Evolutionary conservation across 2,797 vertebrate species (phyloP).

Genomic region (Fistularia tabacaria): DNA sequence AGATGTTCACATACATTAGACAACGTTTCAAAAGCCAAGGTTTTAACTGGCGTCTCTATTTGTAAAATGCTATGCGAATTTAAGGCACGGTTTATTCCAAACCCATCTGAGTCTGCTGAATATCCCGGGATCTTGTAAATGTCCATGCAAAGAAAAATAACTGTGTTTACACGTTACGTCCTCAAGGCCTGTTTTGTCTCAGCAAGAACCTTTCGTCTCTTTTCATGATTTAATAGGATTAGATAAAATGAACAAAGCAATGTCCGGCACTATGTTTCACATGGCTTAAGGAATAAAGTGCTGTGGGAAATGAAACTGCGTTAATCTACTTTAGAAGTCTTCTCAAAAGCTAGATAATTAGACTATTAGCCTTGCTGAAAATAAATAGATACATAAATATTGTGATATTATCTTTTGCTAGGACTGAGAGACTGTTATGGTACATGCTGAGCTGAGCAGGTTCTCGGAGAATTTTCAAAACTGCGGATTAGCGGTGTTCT

Average conservation of each 20-base stretch:
- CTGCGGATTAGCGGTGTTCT: no score
- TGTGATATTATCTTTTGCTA: no score
- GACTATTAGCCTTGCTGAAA: no score
- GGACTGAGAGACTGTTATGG: no score
- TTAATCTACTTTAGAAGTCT: no score
- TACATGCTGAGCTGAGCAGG: no score
- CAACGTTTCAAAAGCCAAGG: conserved; percentile 13
- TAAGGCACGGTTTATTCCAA: conserved; percentile 40
- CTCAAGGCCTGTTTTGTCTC: conserved; percentile 26
- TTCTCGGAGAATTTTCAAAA: no score
- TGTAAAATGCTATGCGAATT: conserved; percentile 27
- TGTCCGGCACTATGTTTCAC: background rate
- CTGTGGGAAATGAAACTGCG: no score
- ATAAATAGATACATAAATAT: no score
- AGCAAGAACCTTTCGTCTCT: conserved; percentile 17
- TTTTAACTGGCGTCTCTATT: conserved; percentile 52
- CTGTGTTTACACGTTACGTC: conserved; percentile 43
- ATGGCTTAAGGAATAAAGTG: no score
- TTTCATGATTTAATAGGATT: conserved; percentile 1
- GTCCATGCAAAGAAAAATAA: conserved; percentile 35
- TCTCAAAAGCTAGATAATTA: no score
- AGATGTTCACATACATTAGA: conserved; percentile 19
- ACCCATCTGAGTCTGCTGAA: conserved; percentile 43
- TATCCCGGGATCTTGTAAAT: conserved; percentile 49
- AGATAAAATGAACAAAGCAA: background rate